A percentile compares a stretch with the other conserved stretches of the same genome.
These are phyloP conservation scores for Pollenia amentaria DNA, from an alignment of 2,888 invertebrate species.

Conservation along the genomic window DNA sequence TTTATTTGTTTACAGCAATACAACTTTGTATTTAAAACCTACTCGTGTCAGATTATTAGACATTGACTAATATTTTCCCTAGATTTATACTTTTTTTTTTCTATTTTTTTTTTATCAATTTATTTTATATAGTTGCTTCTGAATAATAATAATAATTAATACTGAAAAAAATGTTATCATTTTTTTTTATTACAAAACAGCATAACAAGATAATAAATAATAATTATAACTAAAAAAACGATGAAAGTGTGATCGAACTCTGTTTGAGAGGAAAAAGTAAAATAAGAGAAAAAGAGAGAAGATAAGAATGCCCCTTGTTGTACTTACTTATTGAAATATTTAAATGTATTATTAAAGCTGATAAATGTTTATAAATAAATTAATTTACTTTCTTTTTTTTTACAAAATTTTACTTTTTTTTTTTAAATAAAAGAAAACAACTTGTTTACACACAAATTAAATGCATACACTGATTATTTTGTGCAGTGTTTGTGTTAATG, in stretches of 20 bases:
- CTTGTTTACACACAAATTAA: not conserved
- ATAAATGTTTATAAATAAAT: constrained; percentile 58
- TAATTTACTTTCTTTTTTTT: constrained; percentile 30
- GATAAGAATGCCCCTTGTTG: constrained; percentile 46
- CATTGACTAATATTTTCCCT: constrained; percentile 14
- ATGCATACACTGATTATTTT: no score
- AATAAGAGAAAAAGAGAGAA: not conserved
- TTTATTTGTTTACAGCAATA: not conserved
- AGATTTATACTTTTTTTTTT: not conserved
- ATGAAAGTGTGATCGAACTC: constrained; percentile 36
- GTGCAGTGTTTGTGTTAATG: no score
- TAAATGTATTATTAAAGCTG: constrained; percentile 18
- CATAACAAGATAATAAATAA: constrained; percentile 7
- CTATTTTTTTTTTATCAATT: not conserved
- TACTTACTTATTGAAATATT: not conserved
- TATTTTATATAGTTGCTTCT: not conserved
- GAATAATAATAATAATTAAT: not conserved
- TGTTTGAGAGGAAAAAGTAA: constrained; percentile 2
- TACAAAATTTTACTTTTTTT: not conserved
- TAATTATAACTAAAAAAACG: not conserved
- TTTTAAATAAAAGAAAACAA: not conserved
- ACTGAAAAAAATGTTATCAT: constrained; percentile 16
- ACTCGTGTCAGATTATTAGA: constrained; percentile 8
- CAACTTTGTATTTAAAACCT: not conserved
- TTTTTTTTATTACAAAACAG: constrained; percentile 32